A percentile compares a stretch with the other conserved stretches of the same genome.
These are phyloP conservation scores for Reticulitermes lucifugus DNA, from an alignment of 2,888 invertebrate genomes.

Conservation along the genomic window DNA sequence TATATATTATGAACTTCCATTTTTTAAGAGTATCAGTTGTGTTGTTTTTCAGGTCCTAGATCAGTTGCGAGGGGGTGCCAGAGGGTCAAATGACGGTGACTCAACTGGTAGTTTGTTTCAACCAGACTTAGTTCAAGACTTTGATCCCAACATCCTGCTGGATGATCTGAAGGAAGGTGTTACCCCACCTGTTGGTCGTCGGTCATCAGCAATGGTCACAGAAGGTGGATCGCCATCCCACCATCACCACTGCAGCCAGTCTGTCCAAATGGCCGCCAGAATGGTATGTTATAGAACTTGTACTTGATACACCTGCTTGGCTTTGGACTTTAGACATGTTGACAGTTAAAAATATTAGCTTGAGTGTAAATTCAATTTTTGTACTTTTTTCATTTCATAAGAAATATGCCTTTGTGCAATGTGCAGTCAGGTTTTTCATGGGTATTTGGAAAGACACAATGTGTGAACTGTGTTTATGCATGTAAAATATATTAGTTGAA, in stretches of 20 bases:
- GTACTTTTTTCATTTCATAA: no score
- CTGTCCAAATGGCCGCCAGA: conserved; percentile 70
- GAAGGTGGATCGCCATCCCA: conserved; percentile 54
- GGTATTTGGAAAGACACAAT: no score
- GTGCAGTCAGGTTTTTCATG: no score
- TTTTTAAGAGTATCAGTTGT: no score
- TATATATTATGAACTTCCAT: no score
- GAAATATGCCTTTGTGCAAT: no score
- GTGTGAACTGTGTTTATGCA: no score
- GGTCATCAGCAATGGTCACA: conserved; percentile 46
- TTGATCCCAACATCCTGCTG: conserved; percentile 77
- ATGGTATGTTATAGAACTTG: conserved; percentile 63
- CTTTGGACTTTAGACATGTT: no score
- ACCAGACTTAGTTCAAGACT: conserved; percentile 73
- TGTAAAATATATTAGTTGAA: no score
- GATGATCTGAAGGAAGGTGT: conserved; percentile 70
- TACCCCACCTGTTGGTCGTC: conserved; percentile 50
- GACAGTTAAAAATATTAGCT: no score
- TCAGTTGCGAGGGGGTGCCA: conserved; percentile 70
- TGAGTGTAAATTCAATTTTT: no score
- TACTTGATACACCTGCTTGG: neutral
- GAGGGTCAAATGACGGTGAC: conserved; percentile 62
- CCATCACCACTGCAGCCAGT: conserved; percentile 65
- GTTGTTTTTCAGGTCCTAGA: conserved; percentile 67
- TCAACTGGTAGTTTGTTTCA: conserved; percentile 63